Conservation (phyloP, 2,797 vertebrate genomes). For the Cuniculus paca region DNA sequence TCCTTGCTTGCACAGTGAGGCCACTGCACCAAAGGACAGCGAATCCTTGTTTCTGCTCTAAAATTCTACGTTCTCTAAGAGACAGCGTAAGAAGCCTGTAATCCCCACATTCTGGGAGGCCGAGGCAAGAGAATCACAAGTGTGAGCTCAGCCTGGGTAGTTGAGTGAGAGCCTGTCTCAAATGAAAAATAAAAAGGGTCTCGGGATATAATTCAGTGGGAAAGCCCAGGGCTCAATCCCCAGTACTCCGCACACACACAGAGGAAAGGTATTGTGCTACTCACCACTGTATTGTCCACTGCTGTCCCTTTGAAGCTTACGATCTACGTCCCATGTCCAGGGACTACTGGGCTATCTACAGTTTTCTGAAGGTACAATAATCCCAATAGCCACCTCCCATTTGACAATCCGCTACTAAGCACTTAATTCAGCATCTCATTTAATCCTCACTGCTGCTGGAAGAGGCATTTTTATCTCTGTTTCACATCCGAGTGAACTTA, state of each 20-base stretch:
- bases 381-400: neutral
- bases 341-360: neutral
- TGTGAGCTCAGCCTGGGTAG: neutral
- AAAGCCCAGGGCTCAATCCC: neutral
- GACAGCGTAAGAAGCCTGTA: neutral
- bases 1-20: neutral
- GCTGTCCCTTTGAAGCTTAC: neutral
- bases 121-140: neutral
- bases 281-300: neutral
- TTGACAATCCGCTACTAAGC: neutral
- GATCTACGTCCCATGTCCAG: neutral
- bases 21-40: fast-evolving
- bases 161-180: neutral
- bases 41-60: neutral
- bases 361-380: neutral
- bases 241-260: neutral
- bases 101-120: neutral
- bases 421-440: neutral
- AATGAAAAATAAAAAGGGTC: neutral
- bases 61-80: neutral
- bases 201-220: neutral
- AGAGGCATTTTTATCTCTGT: neutral
- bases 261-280: neutral
- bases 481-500: neutral
- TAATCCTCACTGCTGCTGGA: neutral